These are phyloP conservation scores for Nasalis larvatus DNA, from an alignment of 2,113 vertebrate genomes.

Conservation along the genomic window DNA sequence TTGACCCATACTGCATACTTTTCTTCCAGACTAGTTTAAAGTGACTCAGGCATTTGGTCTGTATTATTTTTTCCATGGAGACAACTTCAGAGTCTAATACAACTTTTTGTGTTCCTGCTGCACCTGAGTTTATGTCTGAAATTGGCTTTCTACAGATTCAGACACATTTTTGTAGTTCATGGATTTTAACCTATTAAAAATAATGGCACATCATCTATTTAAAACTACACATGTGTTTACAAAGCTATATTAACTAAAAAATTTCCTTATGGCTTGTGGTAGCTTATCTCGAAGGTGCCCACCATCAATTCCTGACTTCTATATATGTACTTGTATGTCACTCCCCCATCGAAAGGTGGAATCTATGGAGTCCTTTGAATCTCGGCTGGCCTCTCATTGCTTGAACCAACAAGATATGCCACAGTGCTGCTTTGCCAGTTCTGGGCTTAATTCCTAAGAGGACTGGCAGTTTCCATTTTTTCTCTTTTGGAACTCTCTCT, in stretches of 20 bases:
- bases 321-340: background rate
- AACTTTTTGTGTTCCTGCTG: background rate
- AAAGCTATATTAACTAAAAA: background rate
- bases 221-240: background rate
- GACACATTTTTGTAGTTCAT: background rate
- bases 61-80: background rate
- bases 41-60: conserved; percentile 13
- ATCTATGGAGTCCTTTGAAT: background rate
- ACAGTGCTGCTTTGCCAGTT: background rate
- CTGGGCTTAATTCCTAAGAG: background rate
- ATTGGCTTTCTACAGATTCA: background rate
- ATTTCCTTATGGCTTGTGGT: background rate
- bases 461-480: background rate
- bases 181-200: background rate
- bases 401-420: background rate
- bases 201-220: background rate
- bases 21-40: background rate
- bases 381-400: background rate
- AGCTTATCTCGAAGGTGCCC: background rate
- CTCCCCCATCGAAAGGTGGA: background rate
- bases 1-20: conserved; percentile 31
- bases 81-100: background rate
- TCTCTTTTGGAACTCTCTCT: background rate
- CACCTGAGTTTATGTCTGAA: background rate
- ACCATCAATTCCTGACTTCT: background rate